These are phyloP conservation scores for Lemur catta DNA, from an alignment of 2,797 vertebrate species.

Conservation along the genomic window DNA sequence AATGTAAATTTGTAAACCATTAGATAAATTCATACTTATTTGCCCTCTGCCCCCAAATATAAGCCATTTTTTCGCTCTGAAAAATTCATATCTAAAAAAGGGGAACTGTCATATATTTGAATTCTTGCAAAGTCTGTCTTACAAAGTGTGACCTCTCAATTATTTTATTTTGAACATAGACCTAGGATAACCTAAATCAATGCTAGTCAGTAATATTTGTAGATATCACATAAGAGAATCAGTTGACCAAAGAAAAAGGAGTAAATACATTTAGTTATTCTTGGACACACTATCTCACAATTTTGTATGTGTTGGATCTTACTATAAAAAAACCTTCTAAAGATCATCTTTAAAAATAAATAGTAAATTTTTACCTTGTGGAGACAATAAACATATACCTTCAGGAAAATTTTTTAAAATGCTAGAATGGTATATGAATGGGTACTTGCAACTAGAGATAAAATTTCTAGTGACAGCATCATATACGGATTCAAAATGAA, in stretches of 20 bases:
- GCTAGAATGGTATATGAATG: background rate
- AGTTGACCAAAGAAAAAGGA: background rate
- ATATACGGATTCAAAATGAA: background rate
- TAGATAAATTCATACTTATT: background rate
- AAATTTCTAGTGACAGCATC: background rate
- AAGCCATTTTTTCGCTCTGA: background rate
- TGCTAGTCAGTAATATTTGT: background rate
- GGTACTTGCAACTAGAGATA: background rate
- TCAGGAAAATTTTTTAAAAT: background rate
- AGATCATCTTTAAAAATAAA: background rate
- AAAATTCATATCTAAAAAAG: background rate
- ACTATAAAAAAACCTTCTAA: background rate
- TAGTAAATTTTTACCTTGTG: background rate
- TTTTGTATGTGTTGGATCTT: background rate
- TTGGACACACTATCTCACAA: background rate
- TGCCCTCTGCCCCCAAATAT: background rate
- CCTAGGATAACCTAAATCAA: background rate
- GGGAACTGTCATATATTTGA: background rate
- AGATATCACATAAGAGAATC: background rate
- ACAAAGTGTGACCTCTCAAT: background rate
- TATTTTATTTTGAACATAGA: conserved; percentile 7
- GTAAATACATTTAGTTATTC: background rate
- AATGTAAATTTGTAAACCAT: conserved; percentile 3
- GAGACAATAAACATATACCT: background rate
- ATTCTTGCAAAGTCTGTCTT: background rate